These are phyloP conservation scores for Excalfactoria chinensis DNA, from an alignment of 2,113 vertebrate species.

Conservation along the genomic window DNA sequence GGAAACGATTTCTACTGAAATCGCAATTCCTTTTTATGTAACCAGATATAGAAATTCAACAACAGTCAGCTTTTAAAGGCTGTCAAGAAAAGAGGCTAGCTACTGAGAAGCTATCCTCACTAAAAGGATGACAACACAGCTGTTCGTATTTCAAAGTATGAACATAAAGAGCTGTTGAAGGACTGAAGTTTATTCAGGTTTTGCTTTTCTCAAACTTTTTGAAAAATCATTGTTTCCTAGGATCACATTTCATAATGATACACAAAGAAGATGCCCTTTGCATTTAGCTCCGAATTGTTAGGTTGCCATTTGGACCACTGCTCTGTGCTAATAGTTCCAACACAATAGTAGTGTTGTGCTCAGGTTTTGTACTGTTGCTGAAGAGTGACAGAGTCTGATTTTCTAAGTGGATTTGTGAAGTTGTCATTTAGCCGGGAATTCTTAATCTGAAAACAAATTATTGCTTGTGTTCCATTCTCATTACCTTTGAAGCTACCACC, in stretches of 20 bases:
- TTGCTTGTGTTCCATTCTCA: slow-evolving; percentile 1
- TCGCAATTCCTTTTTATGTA: neutral
- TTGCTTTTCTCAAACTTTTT: neutral
- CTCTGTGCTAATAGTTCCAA: neutral
- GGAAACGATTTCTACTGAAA: neutral
- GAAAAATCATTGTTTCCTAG: neutral
- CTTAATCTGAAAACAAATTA: slow-evolving; percentile 52
- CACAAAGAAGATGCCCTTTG: neutral
- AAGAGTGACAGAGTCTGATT: neutral
- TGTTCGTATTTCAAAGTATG: neutral
- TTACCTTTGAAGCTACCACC: slow-evolving; percentile 37
- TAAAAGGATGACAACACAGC: neutral
- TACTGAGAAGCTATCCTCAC: neutral
- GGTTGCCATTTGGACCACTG: neutral
- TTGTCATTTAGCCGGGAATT: neutral
- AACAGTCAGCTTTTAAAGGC: neutral
- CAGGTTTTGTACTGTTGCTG: neutral
- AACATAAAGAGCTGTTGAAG: neutral
- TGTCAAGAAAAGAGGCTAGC: neutral
- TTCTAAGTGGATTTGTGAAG: neutral
- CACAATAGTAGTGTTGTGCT: neutral
- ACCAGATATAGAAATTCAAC: neutral
- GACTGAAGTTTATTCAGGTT: neutral
- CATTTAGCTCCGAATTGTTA: neutral
- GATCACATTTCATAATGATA: neutral